Percentiles rank a stretch among this genome's conserved stretches.
phyloP scores from a whole-genome alignment of 2,888 invertebrate species.

The Venusia cambrica region DNA sequence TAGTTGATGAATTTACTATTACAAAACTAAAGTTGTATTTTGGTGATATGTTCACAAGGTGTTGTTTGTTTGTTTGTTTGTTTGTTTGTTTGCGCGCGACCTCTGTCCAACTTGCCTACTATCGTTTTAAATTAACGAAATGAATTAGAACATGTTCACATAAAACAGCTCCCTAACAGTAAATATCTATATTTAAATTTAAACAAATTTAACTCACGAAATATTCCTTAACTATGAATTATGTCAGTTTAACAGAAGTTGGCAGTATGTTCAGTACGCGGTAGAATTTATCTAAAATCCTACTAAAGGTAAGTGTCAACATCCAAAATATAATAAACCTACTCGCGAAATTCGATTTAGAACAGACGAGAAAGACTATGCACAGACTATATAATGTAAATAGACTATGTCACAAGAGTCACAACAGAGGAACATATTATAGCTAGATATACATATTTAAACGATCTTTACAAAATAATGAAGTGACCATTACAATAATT shows the following conservation, averaged over 20 bases:
- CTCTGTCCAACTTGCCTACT: slow-evolving; percentile 63
- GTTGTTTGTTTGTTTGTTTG: too few species aligned
- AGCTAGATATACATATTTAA: slow-evolving; percentile 43
- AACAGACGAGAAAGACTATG: slow-evolving; percentile 39
- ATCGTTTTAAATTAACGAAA: slow-evolving; percentile 72
- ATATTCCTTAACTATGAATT: slow-evolving; percentile 59
- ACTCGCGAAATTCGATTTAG: slow-evolving; percentile 59
- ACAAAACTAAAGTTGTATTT: slow-evolving; percentile 35
- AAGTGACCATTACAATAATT: slow-evolving; percentile 20
- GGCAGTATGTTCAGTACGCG: slow-evolving; percentile 75
- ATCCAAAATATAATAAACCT: slow-evolving; percentile 63
- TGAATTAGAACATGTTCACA: slow-evolving; percentile 71
- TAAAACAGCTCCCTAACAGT: slow-evolving; percentile 66
- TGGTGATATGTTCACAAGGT: slow-evolving; percentile 52
- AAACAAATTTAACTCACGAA: slow-evolving; percentile 69
- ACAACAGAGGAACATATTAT: slow-evolving; percentile 49
- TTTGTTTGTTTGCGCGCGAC: slow-evolving; percentile 49
- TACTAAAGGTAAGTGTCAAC: slow-evolving; percentile 50
- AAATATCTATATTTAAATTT: slow-evolving; percentile 70
- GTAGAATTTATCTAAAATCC: slow-evolving; percentile 46
- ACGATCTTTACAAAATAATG: slow-evolving; percentile 34
- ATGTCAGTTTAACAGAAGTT: slow-evolving; percentile 62
- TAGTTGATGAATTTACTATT: slow-evolving; percentile 34
- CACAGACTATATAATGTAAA: slow-evolving; percentile 33
- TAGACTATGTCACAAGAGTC: slow-evolving; percentile 38